phyloP scores from a whole-genome alignment of 2,113 vertebrate genomes.

The Xerus inauris region DNA sequence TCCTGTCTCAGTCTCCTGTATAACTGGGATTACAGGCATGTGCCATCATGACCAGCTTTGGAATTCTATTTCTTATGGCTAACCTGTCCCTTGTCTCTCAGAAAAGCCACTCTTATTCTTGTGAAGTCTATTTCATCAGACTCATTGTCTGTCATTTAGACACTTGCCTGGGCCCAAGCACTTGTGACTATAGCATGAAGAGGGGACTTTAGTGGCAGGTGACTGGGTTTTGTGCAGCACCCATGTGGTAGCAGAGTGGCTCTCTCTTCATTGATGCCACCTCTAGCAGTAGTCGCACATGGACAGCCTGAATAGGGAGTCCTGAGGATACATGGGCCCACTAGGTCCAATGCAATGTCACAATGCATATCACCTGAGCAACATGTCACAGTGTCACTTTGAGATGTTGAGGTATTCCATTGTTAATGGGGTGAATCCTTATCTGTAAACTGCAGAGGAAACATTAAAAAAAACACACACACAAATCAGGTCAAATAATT shows the following conservation, averaged over 20 bases:
- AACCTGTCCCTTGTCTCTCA: neutral
- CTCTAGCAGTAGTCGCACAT: neutral
- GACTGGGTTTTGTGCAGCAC: neutral
- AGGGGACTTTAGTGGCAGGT: neutral
- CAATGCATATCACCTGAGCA: neutral
- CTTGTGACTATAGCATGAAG: neutral
- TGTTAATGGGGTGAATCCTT: neutral
- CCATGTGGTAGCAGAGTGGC: neutral
- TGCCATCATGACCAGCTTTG: neutral
- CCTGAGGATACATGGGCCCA: neutral
- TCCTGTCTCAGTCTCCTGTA: too few species aligned
- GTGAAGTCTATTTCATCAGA: neutral
- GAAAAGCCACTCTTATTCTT: neutral
- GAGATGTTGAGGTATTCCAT: neutral
- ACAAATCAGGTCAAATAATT: constrained; percentile 37
- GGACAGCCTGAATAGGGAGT: neutral
- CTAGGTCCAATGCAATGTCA: neutral
- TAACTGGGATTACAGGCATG: too few species aligned
- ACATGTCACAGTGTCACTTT: neutral
- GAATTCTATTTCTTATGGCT: neutral
- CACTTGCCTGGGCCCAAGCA: too few species aligned
- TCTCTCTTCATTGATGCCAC: neutral
- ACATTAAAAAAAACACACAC: neutral
- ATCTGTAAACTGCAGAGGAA: neutral
- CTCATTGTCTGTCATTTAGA: neutral